A percentile compares a stretch with the other conserved stretches of the same genome.
These are phyloP conservation scores for Stomatorhinus ivindoensis DNA, from an alignment of 2,113 vertebrate species.

Conservation along the genomic window DNA sequence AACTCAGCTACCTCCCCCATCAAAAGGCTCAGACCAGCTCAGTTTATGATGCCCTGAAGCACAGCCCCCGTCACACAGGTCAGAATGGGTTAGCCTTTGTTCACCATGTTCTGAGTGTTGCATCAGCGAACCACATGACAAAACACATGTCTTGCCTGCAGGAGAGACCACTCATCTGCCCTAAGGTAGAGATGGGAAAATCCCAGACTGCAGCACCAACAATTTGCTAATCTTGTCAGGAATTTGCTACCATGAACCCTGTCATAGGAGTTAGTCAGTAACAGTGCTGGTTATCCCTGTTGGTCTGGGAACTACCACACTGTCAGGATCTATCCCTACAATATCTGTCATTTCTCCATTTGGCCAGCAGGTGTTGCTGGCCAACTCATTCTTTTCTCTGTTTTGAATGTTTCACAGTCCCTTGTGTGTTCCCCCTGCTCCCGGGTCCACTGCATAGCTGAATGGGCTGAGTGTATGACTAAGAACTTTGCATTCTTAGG, in stretches of 20 bases:
- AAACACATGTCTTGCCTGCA: background rate
- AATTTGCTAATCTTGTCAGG: background rate
- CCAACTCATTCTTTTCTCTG: background rate
- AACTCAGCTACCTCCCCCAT: background rate
- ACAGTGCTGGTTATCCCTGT: background rate
- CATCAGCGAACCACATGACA: background rate
- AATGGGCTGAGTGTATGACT: background rate
- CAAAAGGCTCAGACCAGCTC: background rate
- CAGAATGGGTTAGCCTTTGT: background rate
- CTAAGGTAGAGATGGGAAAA: background rate
- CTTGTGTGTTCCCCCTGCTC: background rate
- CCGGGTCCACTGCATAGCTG: background rate
- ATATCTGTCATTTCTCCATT: background rate
- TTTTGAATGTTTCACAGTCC: background rate
- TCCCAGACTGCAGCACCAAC: background rate
- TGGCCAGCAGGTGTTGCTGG: background rate
- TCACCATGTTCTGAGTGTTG: background rate
- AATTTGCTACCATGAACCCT: background rate
- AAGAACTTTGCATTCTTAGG: background rate
- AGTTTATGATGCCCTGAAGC: background rate
- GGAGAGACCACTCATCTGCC: background rate
- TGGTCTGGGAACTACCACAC: background rate
- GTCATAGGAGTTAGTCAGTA: background rate
- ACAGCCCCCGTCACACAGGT: background rate
- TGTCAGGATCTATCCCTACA: background rate